Evolutionary conservation across 2,113 vertebrate species (phyloP).

Genomic region (Bufo bufo): DNA sequence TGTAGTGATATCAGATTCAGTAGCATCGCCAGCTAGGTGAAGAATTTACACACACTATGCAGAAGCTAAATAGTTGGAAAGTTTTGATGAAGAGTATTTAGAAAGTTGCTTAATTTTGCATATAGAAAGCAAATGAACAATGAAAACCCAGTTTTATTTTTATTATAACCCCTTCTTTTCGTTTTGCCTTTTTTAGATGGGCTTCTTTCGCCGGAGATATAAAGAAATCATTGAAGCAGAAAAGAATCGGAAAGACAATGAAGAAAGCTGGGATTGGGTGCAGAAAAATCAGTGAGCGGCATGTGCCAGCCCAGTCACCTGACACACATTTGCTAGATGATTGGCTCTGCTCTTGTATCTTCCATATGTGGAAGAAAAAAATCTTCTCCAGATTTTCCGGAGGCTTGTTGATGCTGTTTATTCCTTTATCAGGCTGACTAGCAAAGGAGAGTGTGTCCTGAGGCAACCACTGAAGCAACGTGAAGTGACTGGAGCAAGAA

Average conservation of each 20-base stretch:
- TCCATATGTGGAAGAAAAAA: constrained; percentile 99
- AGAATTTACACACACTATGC: too few relatives aligned
- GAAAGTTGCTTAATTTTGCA: too few relatives aligned
- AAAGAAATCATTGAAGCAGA: constrained; percentile 97
- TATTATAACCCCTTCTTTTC: background rate
- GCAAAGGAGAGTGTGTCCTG: constrained; percentile 70
- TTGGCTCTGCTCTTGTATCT: constrained; percentile 85
- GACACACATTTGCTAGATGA: constrained; percentile 65
- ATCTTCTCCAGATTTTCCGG: constrained; percentile 99
- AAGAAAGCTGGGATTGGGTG: constrained; percentile 97
- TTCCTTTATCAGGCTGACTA: constrained; percentile 70
- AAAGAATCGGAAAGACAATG: constrained; percentile 94
- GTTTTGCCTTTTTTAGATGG: constrained; percentile 81
- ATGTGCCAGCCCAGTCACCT: constrained; percentile 67
- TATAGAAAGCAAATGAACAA: too few relatives aligned
- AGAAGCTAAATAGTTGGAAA: too few relatives aligned
- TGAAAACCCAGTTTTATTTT: too few relatives aligned
- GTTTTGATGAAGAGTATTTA: too few relatives aligned
- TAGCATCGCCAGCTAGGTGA: too few relatives aligned
- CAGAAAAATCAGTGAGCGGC: constrained; percentile 90
- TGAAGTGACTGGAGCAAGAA: constrained; percentile 75
- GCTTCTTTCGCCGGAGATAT: constrained; percentile 96
- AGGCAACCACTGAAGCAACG: constrained; percentile 72
- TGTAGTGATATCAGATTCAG: too few relatives aligned
- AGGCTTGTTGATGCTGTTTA: constrained; percentile 83